Evolutionary conservation across 2,113 vertebrate species (phyloP).

Genomic region (Smithornis capensis): DNA sequence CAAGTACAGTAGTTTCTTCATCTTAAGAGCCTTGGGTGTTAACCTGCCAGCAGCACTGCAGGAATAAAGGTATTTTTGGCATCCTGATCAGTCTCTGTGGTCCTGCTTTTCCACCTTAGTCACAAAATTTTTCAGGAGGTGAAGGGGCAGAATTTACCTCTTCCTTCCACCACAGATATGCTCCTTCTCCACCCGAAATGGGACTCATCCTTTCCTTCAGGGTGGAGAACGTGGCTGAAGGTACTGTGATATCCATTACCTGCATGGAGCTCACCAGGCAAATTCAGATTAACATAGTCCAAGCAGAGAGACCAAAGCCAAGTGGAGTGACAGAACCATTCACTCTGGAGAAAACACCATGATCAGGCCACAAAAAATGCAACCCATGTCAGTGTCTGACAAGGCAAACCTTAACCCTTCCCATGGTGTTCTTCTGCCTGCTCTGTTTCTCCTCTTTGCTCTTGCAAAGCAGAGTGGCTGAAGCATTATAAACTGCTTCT

Average conservation of each 20-base stretch:
- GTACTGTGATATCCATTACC: not conserved
- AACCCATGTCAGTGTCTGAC: not conserved
- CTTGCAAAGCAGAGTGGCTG: not conserved
- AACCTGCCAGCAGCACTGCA: not conserved
- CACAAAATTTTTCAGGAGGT: not conserved
- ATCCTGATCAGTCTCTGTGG: not conserved
- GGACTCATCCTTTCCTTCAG: not conserved
- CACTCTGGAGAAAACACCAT: not conserved
- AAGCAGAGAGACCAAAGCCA: not conserved
- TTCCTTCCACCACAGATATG: not conserved
- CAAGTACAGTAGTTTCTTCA: slow-evolving; percentile 24
- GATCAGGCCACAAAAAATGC: not conserved
- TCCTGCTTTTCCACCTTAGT: not conserved
- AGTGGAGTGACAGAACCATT: not conserved
- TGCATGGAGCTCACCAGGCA: not conserved
- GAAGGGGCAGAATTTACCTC: not conserved
- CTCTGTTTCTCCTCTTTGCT: not conserved
- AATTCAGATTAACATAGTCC: not conserved
- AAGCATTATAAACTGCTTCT: not conserved
- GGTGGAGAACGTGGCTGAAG: not conserved
- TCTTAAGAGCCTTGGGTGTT: not conserved
- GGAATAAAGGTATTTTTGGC: slow-evolving; percentile 22
- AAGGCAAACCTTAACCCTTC: not conserved
- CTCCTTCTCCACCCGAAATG: not conserved
- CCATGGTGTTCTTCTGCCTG: not conserved